These are phyloP conservation scores for Didymodactylos carnosus DNA, from an alignment of 2,888 invertebrate genomes.

Conservation along the genomic window DNA sequence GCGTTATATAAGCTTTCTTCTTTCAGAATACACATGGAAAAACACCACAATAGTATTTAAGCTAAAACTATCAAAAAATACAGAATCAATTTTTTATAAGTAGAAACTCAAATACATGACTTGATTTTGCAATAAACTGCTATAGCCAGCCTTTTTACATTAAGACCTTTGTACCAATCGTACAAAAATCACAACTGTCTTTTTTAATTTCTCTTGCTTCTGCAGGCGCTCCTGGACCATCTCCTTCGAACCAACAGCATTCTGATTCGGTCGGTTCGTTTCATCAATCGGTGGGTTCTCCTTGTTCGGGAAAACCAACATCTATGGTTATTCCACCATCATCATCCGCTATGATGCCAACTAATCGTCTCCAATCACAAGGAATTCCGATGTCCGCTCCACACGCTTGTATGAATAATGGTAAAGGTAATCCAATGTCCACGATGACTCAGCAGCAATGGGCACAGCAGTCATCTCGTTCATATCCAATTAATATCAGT, in stretches of 20 bases:
- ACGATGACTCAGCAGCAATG: too few relatives aligned
- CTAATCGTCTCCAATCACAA: too few relatives aligned
- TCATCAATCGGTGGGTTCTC: neutral
- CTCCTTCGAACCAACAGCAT: neutral
- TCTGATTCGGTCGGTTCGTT: neutral
- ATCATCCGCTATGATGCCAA: neutral
- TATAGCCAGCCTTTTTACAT: neutral
- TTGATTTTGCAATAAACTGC: too few relatives aligned
- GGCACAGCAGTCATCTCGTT: too few relatives aligned
- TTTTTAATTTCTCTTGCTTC: neutral
- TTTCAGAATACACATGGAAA: neutral
- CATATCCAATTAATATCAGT: too few relatives aligned
- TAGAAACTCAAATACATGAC: too few relatives aligned
- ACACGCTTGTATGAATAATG: neutral
- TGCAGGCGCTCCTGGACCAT: neutral
- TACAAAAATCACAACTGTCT: too few relatives aligned
- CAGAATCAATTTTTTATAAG: neutral
- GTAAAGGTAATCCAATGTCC: neutral
- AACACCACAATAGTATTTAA: slow-evolving; percentile 3
- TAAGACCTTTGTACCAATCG: neutral
- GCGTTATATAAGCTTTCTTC: neutral
- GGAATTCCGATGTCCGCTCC: too few relatives aligned
- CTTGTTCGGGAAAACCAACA: neutral
- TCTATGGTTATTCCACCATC: neutral
- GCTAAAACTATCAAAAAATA: slow-evolving; percentile 5